Base-by-base conservation (phyloP, 1,140 invertebrate genomes). In the Aricia agestis region DNA sequence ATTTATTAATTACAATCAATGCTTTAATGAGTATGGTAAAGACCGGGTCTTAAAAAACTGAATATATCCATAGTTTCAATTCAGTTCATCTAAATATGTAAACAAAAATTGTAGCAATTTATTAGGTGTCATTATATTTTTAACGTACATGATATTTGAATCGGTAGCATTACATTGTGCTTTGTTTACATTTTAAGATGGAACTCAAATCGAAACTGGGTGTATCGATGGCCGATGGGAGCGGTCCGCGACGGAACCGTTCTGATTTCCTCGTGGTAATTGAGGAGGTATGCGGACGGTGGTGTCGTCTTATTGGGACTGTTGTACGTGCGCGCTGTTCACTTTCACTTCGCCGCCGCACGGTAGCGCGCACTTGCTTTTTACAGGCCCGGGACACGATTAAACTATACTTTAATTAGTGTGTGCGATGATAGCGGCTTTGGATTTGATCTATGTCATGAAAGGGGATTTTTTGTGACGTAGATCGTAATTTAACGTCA, bases 241-340 rank as follows among this genome's bases (percentile, higher is more conserved):
- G 80, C 79, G 45, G 45, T 52, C 11, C 10, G 13, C 45, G 75
- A 78, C 82, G 81, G 82, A 85, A 85, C 79, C 77, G 77, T 82
- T 81, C 79, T 85, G 82, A 88, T 86, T 89, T 89, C 87, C 86
- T 89, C 78, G 87, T 86, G 85, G 81, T 88, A 88, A 90, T 90
- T 89, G 86, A 79, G 75, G 82, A 83, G 87, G 87, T 87, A 91
- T 90, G 86, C 86, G 86, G 89, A 91, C 87, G 84, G 79, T 79
- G 76, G 81, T 86, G 85, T 87, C 87, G 86, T 90, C 88, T 89
- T 90, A 88, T 90, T 90, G 87, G 87, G 83, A 85, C 84, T 86
- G 79, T 73, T 73, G 81, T 81, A 82, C 82, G 84, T 87, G 87
- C 83, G 84, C 83, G 81, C 78, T 82, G 78, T 86, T 89, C 84